These are phyloP conservation scores for Chelmon rostratus DNA, from an alignment of 2,797 vertebrate genomes.

Conservation along the genomic window DNA sequence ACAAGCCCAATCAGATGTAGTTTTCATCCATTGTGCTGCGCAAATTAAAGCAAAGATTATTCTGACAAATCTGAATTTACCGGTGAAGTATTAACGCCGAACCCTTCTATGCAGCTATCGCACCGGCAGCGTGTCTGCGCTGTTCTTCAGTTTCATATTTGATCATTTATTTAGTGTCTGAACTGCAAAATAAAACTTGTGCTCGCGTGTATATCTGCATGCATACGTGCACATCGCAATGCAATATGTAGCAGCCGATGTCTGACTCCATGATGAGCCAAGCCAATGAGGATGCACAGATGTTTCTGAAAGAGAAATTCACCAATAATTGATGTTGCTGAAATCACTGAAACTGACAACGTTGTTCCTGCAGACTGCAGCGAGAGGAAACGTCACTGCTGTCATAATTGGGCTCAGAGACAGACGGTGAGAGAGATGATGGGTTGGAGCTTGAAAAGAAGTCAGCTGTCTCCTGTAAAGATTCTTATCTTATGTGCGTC, in stretches of 20 bases:
- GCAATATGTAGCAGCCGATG: conserved; percentile 29
- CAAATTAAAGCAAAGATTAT: conserved; percentile 6
- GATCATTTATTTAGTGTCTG: conserved; percentile 55
- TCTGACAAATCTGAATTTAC: conserved; percentile 14
- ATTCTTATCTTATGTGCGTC: conserved; percentile 43
- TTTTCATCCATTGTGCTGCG: background rate
- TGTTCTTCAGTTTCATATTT: conserved; percentile 36
- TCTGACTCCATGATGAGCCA: conserved; percentile 37
- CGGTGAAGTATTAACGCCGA: conserved; percentile 33
- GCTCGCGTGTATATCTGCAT: conserved; percentile 5
- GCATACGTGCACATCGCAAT: conserved; percentile 37
- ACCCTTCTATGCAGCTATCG: conserved; percentile 16
- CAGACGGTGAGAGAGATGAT: conserved; percentile 73
- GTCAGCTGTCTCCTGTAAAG: conserved; percentile 49
- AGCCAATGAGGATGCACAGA: conserved; percentile 54
- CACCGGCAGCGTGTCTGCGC: background rate
- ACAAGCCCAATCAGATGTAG: background rate
- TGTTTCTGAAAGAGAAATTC: conserved; percentile 60
- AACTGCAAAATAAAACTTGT: conserved; percentile 30
- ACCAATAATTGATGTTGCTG: conserved; percentile 73
- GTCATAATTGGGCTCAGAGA: conserved; percentile 72
- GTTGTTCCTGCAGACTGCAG: conserved; percentile 61
- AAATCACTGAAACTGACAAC: conserved; percentile 68
- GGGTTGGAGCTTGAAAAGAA: conserved; percentile 55
- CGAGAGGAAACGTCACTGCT: conserved; percentile 52